Evolutionary conservation across 2,797 vertebrate genomes (phyloP).

Genomic region (Poecilia gillii): DNA sequence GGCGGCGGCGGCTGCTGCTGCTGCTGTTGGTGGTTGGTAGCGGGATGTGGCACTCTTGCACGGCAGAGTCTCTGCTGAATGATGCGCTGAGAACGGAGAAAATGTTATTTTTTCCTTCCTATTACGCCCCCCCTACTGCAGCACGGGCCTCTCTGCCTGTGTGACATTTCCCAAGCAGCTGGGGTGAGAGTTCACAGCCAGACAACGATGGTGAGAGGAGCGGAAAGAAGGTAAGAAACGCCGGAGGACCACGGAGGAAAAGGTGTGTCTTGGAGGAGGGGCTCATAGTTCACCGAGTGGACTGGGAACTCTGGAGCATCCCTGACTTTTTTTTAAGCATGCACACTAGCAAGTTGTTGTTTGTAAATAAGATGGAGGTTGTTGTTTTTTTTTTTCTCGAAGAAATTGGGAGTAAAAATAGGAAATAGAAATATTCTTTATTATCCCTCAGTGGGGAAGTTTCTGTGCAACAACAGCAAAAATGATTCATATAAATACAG

Average conservation of each 20-base stretch:
- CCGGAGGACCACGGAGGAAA: conserved; percentile 81
- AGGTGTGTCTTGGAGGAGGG: conserved; percentile 69
- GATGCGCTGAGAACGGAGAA: conserved; percentile 70
- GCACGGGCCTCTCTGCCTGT: conserved; percentile 85
- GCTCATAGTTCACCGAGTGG: neutral
- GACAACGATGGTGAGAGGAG: conserved; percentile 82
- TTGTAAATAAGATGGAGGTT: neutral
- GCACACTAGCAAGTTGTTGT: neutral
- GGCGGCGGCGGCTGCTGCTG: conserved; percentile 47
- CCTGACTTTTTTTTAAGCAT: neutral
- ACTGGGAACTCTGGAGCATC: neutral
- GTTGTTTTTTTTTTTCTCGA: neutral
- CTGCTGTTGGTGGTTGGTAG: conserved; percentile 46
- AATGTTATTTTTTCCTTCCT: conserved; percentile 67
- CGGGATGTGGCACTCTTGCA: conserved; percentile 66
- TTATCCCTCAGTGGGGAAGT: too few species aligned
- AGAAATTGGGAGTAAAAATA: neutral
- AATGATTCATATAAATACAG: too few species aligned
- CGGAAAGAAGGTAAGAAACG: conserved; percentile 83
- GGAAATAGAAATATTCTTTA: neutral
- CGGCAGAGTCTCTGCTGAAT: conserved; percentile 54
- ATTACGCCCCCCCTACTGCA: conserved; percentile 82
- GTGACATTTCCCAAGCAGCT: conserved; percentile 86
- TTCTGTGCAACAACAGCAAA: too few species aligned
- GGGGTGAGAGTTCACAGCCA: conserved; percentile 86